These are phyloP conservation scores for Rotaria macrura DNA, from an alignment of 2,888 invertebrate species.

Conservation along the genomic window DNA sequence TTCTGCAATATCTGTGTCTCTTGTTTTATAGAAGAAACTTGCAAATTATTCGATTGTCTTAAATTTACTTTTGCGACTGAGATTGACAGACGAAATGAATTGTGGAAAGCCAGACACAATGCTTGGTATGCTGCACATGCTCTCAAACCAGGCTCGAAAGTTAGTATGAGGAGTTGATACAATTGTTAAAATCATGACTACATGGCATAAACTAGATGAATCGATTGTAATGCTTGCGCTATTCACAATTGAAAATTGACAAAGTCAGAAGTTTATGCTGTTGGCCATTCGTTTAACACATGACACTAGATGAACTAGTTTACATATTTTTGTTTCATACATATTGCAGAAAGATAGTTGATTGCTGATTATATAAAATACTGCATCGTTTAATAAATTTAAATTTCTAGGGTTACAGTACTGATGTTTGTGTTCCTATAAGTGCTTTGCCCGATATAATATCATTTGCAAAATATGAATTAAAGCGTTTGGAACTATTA, in stretches of 20 bases:
- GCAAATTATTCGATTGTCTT: constrained; percentile 45
- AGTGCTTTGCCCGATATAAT: constrained; percentile 52
- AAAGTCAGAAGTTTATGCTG: too few relatives aligned
- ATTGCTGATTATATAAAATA: too few relatives aligned
- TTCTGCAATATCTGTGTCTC: too few relatives aligned
- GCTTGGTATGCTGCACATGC: constrained; percentile 51
- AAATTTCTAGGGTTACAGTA: constrained; percentile 40
- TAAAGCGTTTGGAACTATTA: constrained; percentile 42
- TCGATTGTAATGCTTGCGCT: too few relatives aligned
- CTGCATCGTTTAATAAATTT: too few relatives aligned
- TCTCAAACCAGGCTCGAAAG: constrained; percentile 44
- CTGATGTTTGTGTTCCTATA: constrained; percentile 55
- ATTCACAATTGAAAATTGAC: too few relatives aligned
- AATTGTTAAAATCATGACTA: too few relatives aligned
- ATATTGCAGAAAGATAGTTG: too few relatives aligned
- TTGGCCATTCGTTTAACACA: too few relatives aligned
- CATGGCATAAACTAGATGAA: too few relatives aligned
- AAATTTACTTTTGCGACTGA: constrained; percentile 50
- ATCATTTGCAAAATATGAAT: constrained; percentile 47
- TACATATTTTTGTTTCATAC: too few relatives aligned
- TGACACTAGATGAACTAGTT: too few relatives aligned
- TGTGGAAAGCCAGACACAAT: constrained; percentile 55
- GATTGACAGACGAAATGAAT: constrained; percentile 47
- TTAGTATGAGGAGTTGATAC: constrained; percentile 21
- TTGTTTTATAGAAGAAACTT: constrained; percentile 47